Base-by-base conservation (phyloP, 2,888 invertebrate genomes). In the Gastracanthus pulcherrimus region DNA sequence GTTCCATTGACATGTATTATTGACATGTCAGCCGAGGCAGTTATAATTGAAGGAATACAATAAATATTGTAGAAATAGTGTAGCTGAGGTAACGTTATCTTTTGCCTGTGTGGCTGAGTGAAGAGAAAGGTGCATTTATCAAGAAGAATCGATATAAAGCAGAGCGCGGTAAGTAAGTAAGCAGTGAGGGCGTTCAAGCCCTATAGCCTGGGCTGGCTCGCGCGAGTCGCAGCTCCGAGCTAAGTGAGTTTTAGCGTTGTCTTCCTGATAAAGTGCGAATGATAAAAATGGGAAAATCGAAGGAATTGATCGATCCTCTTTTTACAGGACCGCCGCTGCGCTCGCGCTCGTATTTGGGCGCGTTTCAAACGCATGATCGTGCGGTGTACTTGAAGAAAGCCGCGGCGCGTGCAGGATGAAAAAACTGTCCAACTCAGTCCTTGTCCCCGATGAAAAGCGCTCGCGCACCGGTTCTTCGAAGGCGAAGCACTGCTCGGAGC, bases 251-350 rank as follows among this genome's bases (percentile, higher is more conserved):
- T 31, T 23, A 74, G 7, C 62, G 74, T 60, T 19, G 74, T 16
- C 36, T 41, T 60, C 41, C 60, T 41, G 55, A 9, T 55, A 60
- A 60, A 16, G 26, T n/a, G 31, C 3, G 11, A 1, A 16, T 29
- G 34, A 74, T 62, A 45, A 76, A 76, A 76, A 76, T 76, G 66
- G 26, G 41, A 76, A 76, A 76, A 76, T 76, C 66, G 66, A 76
- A 76, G 31, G 13, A 70, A 76, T 76, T 55, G 55, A 76, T 55
- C 55, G 66, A 51, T 55, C 67, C 55, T 13, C 34, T 67, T 76
- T 64, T 38, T 72, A 7, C 11, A 6, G 4, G 7, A 41, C 29
- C 45, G 16, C 19, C 23, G 13, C 7, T 13, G 2, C 60, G 13
- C 5, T 31, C 9, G 4, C 13, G 23, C 13, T 26, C n/a, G 13